Percentiles rank a stretch among this genome's conserved stretches.
phyloP scores from a whole-genome alignment of 1,140 invertebrate species.

The Camponotus pennsylvanicus region DNA sequence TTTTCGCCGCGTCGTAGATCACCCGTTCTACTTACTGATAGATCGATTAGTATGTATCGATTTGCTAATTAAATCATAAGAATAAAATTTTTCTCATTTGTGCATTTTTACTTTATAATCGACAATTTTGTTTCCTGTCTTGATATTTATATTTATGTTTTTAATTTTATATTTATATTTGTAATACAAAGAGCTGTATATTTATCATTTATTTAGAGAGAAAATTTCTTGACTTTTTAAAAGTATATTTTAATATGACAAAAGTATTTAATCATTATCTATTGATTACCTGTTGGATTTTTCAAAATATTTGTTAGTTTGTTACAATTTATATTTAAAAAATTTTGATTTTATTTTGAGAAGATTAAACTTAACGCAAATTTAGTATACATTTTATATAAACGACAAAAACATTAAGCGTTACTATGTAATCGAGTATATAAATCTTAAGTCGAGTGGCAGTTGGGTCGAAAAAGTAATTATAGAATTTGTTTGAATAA shows the following conservation, averaged over 20 bases:
- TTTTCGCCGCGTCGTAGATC: background rate
- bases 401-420: constrained; percentile 17
- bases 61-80: background rate
- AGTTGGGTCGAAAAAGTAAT: constrained; percentile 80
- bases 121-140: background rate
- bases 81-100: background rate
- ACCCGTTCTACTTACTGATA: background rate
- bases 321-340: constrained; percentile 19
- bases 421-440: constrained; percentile 52
- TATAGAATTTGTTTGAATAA: constrained; percentile 85
- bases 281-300: background rate
- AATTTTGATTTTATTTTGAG: background rate
- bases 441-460: constrained; percentile 74
- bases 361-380: background rate
- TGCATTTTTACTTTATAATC: background rate
- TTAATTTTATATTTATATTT: too few relatives aligned
- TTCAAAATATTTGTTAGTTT: background rate
- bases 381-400: background rate
- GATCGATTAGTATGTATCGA: background rate
- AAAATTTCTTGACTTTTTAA: background rate
- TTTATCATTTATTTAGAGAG: background rate
- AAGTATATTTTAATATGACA: background rate
- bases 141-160: background rate
- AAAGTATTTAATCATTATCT: background rate
- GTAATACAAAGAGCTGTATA: background rate